Conservation (phyloP, 2,888 invertebrate genomes). For the Lottia scabra region DNA sequence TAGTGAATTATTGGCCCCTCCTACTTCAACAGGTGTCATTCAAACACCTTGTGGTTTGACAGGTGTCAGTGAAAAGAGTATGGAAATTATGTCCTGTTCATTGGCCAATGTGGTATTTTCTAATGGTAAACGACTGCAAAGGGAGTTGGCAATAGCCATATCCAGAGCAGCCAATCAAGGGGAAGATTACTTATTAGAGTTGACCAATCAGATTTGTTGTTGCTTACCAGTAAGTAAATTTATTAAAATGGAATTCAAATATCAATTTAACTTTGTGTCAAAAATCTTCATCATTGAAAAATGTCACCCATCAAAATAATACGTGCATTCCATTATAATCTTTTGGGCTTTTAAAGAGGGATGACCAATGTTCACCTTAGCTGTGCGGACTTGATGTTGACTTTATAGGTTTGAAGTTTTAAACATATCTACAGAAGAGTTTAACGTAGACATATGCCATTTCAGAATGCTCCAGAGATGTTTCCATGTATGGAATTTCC, state of each 20-base stretch:
- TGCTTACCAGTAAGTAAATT: constrained; percentile 61
- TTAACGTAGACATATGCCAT: neutral
- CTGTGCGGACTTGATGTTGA: no score
- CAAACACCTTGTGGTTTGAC: constrained; percentile 30
- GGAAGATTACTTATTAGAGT: constrained; percentile 66
- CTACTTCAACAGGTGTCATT: constrained; percentile 61
- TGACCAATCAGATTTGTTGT: constrained; percentile 66
- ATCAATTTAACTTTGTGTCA: no score
- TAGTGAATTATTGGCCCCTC: constrained; percentile 58
- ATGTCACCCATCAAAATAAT: no score
- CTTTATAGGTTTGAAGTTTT: no score
- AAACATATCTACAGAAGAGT: no score
- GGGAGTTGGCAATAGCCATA: constrained; percentile 64
- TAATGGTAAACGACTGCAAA: constrained; percentile 54
- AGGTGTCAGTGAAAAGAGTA: neutral
- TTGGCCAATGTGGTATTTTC: constrained; percentile 62
- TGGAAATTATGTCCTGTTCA: constrained; percentile 38
- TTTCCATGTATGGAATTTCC: constrained; percentile 65
- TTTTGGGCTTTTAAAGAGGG: no score
- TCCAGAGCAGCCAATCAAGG: constrained; percentile 65
- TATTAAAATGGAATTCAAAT: no score
- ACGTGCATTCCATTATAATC: no score
- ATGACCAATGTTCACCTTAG: no score
- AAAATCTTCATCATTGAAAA: no score
- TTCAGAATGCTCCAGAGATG: constrained; percentile 66